Conservation (phyloP, 2,888 invertebrate species). For the Augochlorella aurata region DNA sequence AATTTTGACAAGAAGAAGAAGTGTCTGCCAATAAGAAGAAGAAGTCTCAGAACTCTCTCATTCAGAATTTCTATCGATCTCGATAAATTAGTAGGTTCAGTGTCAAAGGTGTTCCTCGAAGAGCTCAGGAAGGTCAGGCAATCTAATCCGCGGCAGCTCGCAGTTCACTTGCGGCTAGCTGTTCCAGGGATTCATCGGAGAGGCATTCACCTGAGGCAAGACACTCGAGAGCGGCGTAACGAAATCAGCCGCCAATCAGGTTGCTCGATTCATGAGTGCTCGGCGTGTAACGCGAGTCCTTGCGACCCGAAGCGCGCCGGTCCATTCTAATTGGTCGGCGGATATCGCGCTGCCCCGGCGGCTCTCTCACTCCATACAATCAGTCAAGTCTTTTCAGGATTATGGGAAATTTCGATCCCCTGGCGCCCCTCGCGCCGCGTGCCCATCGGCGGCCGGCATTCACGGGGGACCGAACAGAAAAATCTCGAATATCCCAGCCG, state of each 20-base stretch:
- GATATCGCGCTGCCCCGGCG: neutral
- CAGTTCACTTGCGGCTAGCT: too few species aligned
- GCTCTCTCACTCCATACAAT: slow-evolving; percentile 44
- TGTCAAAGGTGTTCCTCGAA: too few species aligned
- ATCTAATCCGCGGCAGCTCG: too few species aligned
- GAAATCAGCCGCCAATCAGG: slow-evolving; percentile 29
- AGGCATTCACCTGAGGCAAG: neutral
- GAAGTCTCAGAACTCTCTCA: too few species aligned
- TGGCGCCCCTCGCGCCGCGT: neutral
- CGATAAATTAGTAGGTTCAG: too few species aligned
- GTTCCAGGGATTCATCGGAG: neutral
- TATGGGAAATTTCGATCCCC: slow-evolving; percentile 38
- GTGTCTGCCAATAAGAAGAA: too few species aligned
- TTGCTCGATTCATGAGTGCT: neutral
- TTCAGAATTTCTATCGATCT: too few species aligned
- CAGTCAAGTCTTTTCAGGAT: slow-evolving; percentile 52
- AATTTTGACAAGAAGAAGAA: too few species aligned
- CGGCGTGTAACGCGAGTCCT: neutral
- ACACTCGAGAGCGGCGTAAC: slow-evolving; percentile 15
- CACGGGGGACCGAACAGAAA: slow-evolving; percentile 7
- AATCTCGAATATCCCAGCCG: slow-evolving; percentile 28
- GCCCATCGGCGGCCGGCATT: slow-evolving; percentile 1
- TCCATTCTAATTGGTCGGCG: slow-evolving; percentile 19
- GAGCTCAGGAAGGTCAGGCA: too few species aligned
- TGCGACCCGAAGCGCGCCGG: neutral